phyloP scores from a whole-genome alignment of 1,140 invertebrate genomes.

The Aradophagus sp. region DNA sequence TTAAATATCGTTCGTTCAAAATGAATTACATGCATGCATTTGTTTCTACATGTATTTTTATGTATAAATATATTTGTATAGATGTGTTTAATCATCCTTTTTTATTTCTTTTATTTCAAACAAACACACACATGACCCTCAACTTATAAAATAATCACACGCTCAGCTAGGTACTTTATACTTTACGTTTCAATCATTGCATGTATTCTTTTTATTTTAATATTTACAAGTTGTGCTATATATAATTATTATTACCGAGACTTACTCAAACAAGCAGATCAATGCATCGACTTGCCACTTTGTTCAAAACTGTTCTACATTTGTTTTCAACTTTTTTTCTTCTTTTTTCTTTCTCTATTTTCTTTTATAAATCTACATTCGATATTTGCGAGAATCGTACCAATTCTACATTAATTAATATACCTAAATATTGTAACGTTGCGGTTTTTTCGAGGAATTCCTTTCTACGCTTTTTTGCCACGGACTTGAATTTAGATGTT shows the following conservation, averaged over 20 bases:
- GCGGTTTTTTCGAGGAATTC: no score
- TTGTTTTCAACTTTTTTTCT: slow-evolving; percentile 12
- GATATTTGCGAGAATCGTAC: slow-evolving; percentile 5
- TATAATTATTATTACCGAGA: slow-evolving; percentile 52
- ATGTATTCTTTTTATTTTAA: slow-evolving; percentile 48
- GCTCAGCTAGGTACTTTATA: slow-evolving; percentile 53
- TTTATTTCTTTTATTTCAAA: slow-evolving; percentile 21
- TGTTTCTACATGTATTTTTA: slow-evolving; percentile 32
- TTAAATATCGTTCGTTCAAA: slow-evolving; percentile 18
- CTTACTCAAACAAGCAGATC: slow-evolving; percentile 60
- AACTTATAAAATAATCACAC: slow-evolving; percentile 53
- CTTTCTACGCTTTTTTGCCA: no score
- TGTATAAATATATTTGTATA: slow-evolving; percentile 36
- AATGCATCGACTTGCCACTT: slow-evolving; percentile 39
- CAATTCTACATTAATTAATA: slow-evolving; percentile 8
- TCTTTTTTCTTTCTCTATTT: slow-evolving; percentile 21
- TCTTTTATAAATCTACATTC: slow-evolving; percentile 33
- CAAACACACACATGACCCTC: slow-evolving; percentile 21
- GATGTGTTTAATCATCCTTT: slow-evolving; percentile 14
- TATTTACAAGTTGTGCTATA: slow-evolving; percentile 65
- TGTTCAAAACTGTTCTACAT: slow-evolving; percentile 21
- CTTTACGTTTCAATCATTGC: slow-evolving; percentile 26
- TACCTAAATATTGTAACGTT: not conserved
- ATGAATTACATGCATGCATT: slow-evolving; percentile 41
- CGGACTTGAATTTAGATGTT: no score